These are phyloP conservation scores for Julus scanicus DNA, from an alignment of 2,888 invertebrate genomes.

Conservation along the genomic window DNA sequence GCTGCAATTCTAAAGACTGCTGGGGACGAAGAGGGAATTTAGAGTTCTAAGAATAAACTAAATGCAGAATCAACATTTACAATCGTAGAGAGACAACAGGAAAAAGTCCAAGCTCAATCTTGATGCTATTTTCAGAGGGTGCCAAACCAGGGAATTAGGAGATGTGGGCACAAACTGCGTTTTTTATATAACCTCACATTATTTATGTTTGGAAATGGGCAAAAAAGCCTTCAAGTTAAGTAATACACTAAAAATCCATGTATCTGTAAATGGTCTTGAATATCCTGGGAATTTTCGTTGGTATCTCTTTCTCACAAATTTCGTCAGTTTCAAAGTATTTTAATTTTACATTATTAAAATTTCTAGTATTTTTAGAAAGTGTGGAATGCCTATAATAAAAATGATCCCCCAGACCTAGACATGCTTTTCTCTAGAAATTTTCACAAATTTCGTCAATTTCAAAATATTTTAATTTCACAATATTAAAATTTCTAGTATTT, in stretches of 20 bases:
- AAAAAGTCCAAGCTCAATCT: neutral
- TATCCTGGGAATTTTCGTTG: too few species aligned
- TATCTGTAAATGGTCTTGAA: too few species aligned
- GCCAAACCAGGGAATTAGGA: neutral
- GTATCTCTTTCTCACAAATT: too few species aligned
- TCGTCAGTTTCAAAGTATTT: too few species aligned
- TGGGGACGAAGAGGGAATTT: neutral
- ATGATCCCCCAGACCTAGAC: neutral
- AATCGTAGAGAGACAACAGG: neutral
- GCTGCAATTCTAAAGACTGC: neutral
- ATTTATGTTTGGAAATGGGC: neutral
- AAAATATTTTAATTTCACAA: too few species aligned
- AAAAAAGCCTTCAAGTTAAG: neutral
- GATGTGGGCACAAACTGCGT: neutral
- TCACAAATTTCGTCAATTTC: too few species aligned
- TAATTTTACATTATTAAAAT: too few species aligned
- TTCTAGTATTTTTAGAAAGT: too few species aligned
- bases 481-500: too few species aligned
- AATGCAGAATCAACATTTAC: slow-evolving; percentile 9
- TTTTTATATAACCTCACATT: neutral
- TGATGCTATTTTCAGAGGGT: slow-evolving; percentile 9
- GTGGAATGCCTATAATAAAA: neutral
- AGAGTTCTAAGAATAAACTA: slow-evolving; percentile 27
- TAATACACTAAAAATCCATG: neutral
- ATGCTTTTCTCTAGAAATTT: too few species aligned